Percentiles rank a stretch among this genome's conserved stretches.
These are phyloP conservation scores for Triops longicaudatus DNA, from an alignment of 1,140 invertebrate genomes.

Conservation along the genomic window DNA sequence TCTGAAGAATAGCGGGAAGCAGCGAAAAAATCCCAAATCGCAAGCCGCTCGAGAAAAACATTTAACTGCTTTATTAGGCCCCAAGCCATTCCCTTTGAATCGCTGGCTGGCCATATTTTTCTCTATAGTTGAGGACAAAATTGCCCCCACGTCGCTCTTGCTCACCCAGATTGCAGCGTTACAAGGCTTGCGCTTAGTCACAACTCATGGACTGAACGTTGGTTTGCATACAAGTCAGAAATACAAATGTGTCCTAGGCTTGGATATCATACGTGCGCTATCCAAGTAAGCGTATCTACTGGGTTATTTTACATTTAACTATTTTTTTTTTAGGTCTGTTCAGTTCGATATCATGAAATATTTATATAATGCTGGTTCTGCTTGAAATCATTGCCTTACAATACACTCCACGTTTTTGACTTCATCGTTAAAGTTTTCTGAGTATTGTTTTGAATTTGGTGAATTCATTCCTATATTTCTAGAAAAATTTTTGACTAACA, in stretches of 20 bases:
- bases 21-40: conserved; percentile 36
- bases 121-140: conserved; percentile 72
- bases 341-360: conserved; percentile 36
- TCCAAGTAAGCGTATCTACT: conserved; percentile 37
- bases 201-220: conserved; percentile 38
- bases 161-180: conserved; percentile 55
- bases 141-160: conserved; percentile 72
- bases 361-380: conserved; percentile 37
- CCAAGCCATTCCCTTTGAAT: conserved; percentile 71
- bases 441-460: neutral
- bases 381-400: neutral
- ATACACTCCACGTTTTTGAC: neutral
- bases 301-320: neutral
- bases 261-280: conserved; percentile 41
- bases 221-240: conserved; percentile 40
- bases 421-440: neutral
- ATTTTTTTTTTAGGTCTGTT: conserved; percentile 23
- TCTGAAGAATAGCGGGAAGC: conserved; percentile 56
- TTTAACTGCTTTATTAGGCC: conserved; percentile 48
- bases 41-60: neutral
- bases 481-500: neutral
- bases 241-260: conserved; percentile 42
- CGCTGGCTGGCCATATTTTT: conserved; percentile 84
- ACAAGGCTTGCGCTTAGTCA: conserved; percentile 38
- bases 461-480: neutral